Percentiles rank a stretch among this genome's conserved stretches.
These are phyloP conservation scores for Melieria omissa DNA, from an alignment of 2,888 invertebrate species.

Conservation along the genomic window DNA sequence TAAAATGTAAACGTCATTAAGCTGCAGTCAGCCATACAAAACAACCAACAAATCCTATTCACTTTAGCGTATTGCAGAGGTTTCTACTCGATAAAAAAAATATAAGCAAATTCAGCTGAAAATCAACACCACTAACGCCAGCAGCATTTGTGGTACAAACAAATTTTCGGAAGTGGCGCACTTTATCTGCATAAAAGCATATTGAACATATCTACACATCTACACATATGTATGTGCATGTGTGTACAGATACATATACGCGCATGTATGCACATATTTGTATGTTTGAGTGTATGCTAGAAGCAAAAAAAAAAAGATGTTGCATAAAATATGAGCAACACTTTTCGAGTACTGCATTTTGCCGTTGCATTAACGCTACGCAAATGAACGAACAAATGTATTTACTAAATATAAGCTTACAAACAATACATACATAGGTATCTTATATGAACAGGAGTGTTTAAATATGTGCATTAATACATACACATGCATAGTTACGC, in stretches of 20 bases:
- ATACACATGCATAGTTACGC: background rate
- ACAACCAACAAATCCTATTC: too few species aligned
- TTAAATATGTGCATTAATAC: background rate
- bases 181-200: constrained; percentile 1
- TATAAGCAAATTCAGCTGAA: too few species aligned
- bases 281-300: background rate
- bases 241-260: background rate
- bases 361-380: background rate
- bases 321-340: background rate
- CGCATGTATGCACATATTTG: background rate
- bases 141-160: background rate
- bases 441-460: too few species aligned
- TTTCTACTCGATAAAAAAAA: too few species aligned
- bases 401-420: too few species aligned
- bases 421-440: too few species aligned
- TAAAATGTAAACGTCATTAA: too few species aligned
- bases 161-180: background rate
- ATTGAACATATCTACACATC: background rate
- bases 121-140: too few species aligned
- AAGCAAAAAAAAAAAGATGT: background rate
- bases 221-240: background rate
- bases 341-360: constrained; percentile 3
- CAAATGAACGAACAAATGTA: too few species aligned
- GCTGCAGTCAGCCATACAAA: too few species aligned
- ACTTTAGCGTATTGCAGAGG: too few species aligned